phyloP scores from a whole-genome alignment of 2,113 vertebrate species.

The Phrynosoma platyrhinos region DNA sequence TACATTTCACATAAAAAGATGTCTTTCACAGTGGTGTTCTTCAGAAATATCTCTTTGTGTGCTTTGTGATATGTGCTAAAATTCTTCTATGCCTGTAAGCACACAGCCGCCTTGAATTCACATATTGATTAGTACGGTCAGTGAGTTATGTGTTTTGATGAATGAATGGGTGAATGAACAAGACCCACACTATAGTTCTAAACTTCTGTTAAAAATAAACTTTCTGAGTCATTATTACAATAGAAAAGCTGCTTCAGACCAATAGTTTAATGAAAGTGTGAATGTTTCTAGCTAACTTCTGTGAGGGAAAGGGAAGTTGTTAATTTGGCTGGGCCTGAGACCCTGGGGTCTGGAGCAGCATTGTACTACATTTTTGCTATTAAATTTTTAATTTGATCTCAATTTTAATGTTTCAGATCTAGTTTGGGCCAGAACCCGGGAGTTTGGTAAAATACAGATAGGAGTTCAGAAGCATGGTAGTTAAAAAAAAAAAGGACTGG shows the following conservation, averaged over 20 bases:
- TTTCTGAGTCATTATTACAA: slow-evolving; percentile 11
- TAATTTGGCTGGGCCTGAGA: not conserved
- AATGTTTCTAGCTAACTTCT: not conserved
- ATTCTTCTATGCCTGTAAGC: slow-evolving; percentile 46
- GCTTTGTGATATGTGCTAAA: slow-evolving; percentile 40
- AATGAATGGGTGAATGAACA: slow-evolving; percentile 16
- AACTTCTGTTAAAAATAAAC: slow-evolving; percentile 8
- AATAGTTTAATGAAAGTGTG: not conserved
- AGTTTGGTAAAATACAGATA: not conserved
- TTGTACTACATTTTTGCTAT: not conserved
- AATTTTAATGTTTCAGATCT: not conserved
- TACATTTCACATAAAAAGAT: not conserved
- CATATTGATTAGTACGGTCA: slow-evolving; percentile 26
- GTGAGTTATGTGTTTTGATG: not conserved
- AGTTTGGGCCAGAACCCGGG: not conserved
- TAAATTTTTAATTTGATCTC: not conserved
- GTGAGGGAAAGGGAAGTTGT: not conserved
- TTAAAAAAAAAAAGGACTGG: not conserved
- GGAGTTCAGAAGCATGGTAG: not conserved
- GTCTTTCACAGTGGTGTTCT: slow-evolving; percentile 31
- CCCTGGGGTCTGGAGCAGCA: not conserved
- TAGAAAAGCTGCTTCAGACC: slow-evolving; percentile 9
- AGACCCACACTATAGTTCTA: slow-evolving; percentile 3
- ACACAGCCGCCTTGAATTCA: slow-evolving; percentile 39
- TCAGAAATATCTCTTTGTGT: slow-evolving; percentile 45